Percentiles rank a stretch among this genome's conserved stretches.
Conservation (phyloP, 2,888 invertebrate species). For the Drosophila gaucha region DNA sequence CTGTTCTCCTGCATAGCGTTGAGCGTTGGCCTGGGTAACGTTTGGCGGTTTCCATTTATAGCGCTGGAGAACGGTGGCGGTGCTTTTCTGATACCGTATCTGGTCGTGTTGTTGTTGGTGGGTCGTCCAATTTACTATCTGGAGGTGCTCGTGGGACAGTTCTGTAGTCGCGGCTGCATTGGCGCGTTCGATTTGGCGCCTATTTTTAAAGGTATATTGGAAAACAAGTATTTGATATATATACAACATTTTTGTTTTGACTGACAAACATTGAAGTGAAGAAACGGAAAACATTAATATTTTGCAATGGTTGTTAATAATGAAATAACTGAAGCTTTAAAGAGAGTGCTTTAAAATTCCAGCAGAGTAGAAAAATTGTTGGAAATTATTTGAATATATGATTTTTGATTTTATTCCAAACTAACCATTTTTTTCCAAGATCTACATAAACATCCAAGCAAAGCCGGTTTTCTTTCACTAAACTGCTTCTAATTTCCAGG, state of each 20-base stretch:
- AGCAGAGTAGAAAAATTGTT: no score
- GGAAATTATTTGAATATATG: no score
- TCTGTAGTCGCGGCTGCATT: conserved; percentile 89
- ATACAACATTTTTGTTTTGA: not conserved
- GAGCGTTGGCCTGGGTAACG: conserved; percentile 89
- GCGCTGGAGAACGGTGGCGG: conserved; percentile 89
- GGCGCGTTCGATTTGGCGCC: conserved; percentile 88
- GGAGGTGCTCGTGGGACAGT: conserved; percentile 90
- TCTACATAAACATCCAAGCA: no score
- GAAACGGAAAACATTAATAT: no score
- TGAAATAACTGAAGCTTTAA: no score
- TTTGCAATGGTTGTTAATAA: no score
- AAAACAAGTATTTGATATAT: not conserved
- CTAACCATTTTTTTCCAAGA: no score
- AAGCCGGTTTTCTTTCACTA: not conserved
- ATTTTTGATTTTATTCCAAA: no score
- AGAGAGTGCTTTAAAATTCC: no score
- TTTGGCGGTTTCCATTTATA: conserved; percentile 89
- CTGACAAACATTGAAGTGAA: not conserved
- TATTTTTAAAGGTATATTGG: conserved; percentile 87
- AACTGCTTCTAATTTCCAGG: conserved; percentile 80
- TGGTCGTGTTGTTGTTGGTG: conserved; percentile 87
- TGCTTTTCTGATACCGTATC: conserved; percentile 88
- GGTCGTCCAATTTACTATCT: conserved; percentile 90
- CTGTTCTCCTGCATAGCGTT: conserved; percentile 87